Evolutionary conservation across 2,797 vertebrate species (phyloP).

Genomic region (Falco berigora): DNA sequence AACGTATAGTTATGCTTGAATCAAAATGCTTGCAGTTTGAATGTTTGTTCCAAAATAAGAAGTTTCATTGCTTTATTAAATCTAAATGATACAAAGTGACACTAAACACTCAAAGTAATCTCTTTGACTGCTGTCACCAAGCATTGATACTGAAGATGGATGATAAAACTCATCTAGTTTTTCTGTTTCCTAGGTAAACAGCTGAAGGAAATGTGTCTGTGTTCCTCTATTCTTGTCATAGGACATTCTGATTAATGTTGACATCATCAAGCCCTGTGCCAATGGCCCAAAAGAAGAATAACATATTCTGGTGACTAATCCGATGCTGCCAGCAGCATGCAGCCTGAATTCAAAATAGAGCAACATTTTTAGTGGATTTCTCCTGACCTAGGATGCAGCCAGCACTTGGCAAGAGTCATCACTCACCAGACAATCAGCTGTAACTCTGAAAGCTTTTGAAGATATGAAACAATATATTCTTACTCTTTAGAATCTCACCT

Average conservation of each 20-base stretch:
- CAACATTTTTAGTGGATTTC: neutral
- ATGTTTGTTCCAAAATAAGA: neutral
- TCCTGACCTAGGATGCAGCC: neutral
- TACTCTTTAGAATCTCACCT: neutral
- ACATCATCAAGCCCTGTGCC: neutral
- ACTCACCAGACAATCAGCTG: neutral
- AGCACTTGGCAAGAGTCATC: neutral
- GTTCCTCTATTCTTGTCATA: neutral
- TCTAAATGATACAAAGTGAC: slow-evolving; percentile 30
- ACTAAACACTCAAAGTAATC: slow-evolving; percentile 22
- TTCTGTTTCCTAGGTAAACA: slow-evolving; percentile 16
- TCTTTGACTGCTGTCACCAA: slow-evolving; percentile 36
- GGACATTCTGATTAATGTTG: slow-evolving; percentile 47
- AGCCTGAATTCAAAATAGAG: neutral
- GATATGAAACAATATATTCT: neutral
- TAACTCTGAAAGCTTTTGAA: neutral
- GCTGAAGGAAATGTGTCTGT: slow-evolving; percentile 9
- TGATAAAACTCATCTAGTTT: slow-evolving; percentile 20
- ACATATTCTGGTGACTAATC: slow-evolving; percentile 28
- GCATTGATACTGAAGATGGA: slow-evolving; percentile 24
- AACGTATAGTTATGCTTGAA: neutral
- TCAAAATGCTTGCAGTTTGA: neutral
- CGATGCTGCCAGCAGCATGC: slow-evolving; percentile 1
- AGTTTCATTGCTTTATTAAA: neutral
- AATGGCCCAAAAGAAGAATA: slow-evolving; percentile 1